Evolutionary conservation across 2,888 invertebrate species (phyloP), one percentile per base, ranked within the genome.

Genomic region (Pemphredon lugubris): DNA sequence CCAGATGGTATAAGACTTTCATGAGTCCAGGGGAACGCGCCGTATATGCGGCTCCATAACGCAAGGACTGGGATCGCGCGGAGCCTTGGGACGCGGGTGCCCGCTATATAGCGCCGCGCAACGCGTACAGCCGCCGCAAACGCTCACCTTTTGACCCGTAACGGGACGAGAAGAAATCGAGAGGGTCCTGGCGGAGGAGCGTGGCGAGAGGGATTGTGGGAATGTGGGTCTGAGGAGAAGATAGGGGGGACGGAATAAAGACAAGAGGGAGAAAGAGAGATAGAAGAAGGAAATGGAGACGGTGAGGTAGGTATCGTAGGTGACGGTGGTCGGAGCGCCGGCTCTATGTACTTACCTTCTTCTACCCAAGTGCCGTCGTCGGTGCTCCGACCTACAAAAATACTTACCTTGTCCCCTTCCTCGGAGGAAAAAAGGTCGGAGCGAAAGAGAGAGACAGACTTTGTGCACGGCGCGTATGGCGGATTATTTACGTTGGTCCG

Each of bases 131-230:
- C 37, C 18, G 26, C 45, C 47, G 61, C 23, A 55, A 45, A 67
- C 75, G 77, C 77, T 86, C 84, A 83, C 83, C 83, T 86, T 86
- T 84, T 83, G 83, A 87, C 86, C 84, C 71, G 70, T 59, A 64
- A 72, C 9, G 64, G 23, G 63, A 47, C 63, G 47, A 23, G 54
- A 64, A 34, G n/a, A 34, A n/a, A 68, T 59, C 40, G 51, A 20
- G 37, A 18, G 39, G 47, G 44, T 18, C 7, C n/a, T 4, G n/a
- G 4, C 18, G 11, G 30, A 14, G 44, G 11, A n/a, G 44, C 37
- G 26, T 30, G 30, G 2, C 7, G 7, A 30, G 30, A 9, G 0
- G 6, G 30, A 9, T 9, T 6, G 30, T 30, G 1, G 30, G 2
- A 9, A 6, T 30, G 30, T 2, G 30, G 30, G 0, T 6, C 6